A percentile compares a stretch with the other conserved stretches of the same genome.
These are phyloP conservation scores for Telmatochromis brachygnathus DNA, from an alignment of 2,113 vertebrate genomes.

Conservation along the genomic window DNA sequence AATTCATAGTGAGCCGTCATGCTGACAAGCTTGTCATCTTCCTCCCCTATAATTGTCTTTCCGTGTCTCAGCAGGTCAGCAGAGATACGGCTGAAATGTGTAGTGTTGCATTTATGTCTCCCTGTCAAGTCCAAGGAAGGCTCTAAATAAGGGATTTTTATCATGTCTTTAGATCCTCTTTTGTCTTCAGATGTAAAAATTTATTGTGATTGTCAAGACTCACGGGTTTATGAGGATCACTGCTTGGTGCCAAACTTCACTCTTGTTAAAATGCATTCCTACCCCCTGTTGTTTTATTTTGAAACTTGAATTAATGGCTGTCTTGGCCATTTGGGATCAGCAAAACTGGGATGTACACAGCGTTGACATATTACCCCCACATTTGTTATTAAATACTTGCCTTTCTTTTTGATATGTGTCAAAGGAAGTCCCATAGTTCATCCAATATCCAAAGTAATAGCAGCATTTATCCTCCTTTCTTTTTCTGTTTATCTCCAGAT, in stretches of 20 bases:
- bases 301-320: background rate
- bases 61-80: conserved; percentile 39
- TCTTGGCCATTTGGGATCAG: background rate
- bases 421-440: background rate
- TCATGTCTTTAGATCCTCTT: background rate
- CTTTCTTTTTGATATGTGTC: background rate
- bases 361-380: background rate
- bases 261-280: background rate
- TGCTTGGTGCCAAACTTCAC: background rate
- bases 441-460: background rate
- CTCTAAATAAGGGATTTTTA: background rate
- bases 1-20: conserved; percentile 43
- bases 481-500: background rate
- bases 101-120: conserved; percentile 10
- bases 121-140: background rate
- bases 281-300: background rate
- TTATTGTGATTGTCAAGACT: background rate
- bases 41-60: conserved; percentile 50
- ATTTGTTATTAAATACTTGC: background rate
- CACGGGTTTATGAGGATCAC: background rate
- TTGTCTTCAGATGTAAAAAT: background rate
- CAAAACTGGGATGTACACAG: background rate
- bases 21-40: conserved; percentile 50
- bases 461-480: background rate
- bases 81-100: conserved; percentile 7